These are phyloP conservation scores for Amitus sp. DNA, from an alignment of 2,888 invertebrate genomes.

Conservation along the genomic window DNA sequence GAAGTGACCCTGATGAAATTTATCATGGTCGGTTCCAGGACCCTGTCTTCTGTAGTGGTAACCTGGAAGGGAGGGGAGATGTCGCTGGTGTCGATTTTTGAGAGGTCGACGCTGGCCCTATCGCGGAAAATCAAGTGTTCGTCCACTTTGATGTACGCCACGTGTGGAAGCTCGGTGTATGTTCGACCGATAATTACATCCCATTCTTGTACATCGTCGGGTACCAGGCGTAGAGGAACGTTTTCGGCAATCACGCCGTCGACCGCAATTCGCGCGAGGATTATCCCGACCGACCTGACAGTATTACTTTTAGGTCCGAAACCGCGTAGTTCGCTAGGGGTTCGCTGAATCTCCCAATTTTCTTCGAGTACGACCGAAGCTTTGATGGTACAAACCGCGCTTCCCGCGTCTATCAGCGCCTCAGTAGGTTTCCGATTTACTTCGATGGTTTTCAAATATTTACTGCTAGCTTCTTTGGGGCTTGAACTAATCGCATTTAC, in stretches of 20 bases:
- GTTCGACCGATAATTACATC: constrained; percentile 14
- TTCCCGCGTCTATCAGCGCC: constrained; percentile 37
- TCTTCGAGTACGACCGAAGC: constrained; percentile 19
- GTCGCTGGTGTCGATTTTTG: neutral
- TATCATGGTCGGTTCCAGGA: neutral
- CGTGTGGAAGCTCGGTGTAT: constrained; percentile 20
- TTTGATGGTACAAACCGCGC: constrained; percentile 35
- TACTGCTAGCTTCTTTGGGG: too few species aligned
- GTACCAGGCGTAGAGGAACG: constrained; percentile 4
- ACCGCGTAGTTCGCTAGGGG: constrained; percentile 13
- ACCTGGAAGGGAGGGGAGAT: too few species aligned
- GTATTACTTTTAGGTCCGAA: constrained; percentile 18
- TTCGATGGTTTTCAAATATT: constrained; percentile 4
- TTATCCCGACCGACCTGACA: constrained; percentile 19
- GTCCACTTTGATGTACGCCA: constrained; percentile 16
- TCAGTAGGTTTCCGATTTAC: neutral
- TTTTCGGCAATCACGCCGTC: constrained; percentile 29
- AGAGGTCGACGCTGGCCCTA: neutral
- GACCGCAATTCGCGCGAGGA: constrained; percentile 17
- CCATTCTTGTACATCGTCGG: constrained; percentile 13
- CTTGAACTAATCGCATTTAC: too few species aligned
- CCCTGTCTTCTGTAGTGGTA: neutral
- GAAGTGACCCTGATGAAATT: constrained; percentile 3
- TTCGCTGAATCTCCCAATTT: constrained; percentile 7
- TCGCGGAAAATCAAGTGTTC: constrained; percentile 15